phyloP scores from a whole-genome alignment of 1,140 invertebrate species.

The Macrocentrus cingulum region DNA sequence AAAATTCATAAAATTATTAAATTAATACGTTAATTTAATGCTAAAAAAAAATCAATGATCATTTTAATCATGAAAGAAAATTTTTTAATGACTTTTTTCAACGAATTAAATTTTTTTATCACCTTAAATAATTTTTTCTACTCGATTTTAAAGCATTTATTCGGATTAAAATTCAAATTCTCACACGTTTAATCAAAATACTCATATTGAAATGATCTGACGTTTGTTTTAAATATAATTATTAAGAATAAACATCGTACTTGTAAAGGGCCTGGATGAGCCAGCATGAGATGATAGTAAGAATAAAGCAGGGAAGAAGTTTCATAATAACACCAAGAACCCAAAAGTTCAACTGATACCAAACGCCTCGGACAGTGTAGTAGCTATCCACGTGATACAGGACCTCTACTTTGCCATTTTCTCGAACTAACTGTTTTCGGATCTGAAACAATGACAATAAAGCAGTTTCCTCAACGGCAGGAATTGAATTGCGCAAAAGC shows the following conservation, averaged over 20 bases:
- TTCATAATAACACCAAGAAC: slow-evolving; percentile 83
- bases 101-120: no score
- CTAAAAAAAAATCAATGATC: no score
- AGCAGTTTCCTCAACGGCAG: neutral
- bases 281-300: slow-evolving; percentile 80
- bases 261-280: slow-evolving; percentile 73
- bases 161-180: no score
- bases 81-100: neutral
- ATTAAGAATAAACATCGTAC: slow-evolving; percentile 35
- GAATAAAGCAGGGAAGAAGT: slow-evolving; percentile 78
- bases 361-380: slow-evolving; percentile 54
- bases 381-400: slow-evolving; percentile 39
- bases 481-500: no score
- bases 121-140: neutral
- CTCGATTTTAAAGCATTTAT: neutral
- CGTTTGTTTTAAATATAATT: no score
- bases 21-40: no score
- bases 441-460: slow-evolving; percentile 33
- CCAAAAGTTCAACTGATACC: slow-evolving; percentile 85
- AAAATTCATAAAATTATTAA: no score
- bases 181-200: no score
- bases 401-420: slow-evolving; percentile 34
- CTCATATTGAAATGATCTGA: no score
- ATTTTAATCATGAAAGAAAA: neutral
- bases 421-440: slow-evolving; percentile 32